phyloP scores from a whole-genome alignment of 64 coral and sea anemone species.

The Stylophora pistillata region DNA sequence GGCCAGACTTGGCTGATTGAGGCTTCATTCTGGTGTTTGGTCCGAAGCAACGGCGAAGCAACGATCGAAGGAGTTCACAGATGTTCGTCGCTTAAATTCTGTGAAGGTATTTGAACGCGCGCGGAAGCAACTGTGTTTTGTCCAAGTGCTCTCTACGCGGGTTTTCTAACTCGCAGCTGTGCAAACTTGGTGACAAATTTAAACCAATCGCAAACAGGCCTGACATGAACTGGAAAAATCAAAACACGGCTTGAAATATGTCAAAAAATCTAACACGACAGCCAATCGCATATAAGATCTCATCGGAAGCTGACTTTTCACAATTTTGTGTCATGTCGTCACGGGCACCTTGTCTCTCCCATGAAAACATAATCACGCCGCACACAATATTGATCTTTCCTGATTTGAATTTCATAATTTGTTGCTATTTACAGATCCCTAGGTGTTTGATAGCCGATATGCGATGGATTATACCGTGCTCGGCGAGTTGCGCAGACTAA shows the following conservation, averaged over 20 bases:
- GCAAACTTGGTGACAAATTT: slow-evolving; percentile 96
- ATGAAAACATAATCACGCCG: background rate
- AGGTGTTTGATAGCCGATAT: background rate
- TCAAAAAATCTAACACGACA: slow-evolving; percentile 23
- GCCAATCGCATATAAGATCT: slow-evolving; percentile 48
- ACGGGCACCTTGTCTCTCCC: background rate
- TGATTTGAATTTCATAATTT: background rate
- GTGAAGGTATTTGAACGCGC: slow-evolving; percentile 72
- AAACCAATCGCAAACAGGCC: slow-evolving; percentile 85
- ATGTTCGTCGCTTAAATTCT: slow-evolving; percentile 27
- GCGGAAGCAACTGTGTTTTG: slow-evolving; percentile 81
- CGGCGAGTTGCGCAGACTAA: too few relatives aligned
- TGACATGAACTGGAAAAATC: slow-evolving; percentile 62
- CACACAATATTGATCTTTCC: background rate
- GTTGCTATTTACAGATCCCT: background rate
- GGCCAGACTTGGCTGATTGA: slow-evolving; percentile 2
- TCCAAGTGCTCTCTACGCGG: slow-evolving; percentile 58
- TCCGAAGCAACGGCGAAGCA: slow-evolving; percentile 4
- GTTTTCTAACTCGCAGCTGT: slow-evolving; percentile 81
- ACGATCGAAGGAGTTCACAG: background rate
- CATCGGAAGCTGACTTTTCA: slow-evolving; percentile 43
- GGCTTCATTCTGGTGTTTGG: slow-evolving; percentile 69
- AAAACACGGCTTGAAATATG: slow-evolving; percentile 68
- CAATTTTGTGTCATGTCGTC: background rate
- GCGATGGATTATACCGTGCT: too few relatives aligned